phyloP scores from a whole-genome alignment of 1,140 invertebrate genomes.

The Akabosia matsudoensis region DNA sequence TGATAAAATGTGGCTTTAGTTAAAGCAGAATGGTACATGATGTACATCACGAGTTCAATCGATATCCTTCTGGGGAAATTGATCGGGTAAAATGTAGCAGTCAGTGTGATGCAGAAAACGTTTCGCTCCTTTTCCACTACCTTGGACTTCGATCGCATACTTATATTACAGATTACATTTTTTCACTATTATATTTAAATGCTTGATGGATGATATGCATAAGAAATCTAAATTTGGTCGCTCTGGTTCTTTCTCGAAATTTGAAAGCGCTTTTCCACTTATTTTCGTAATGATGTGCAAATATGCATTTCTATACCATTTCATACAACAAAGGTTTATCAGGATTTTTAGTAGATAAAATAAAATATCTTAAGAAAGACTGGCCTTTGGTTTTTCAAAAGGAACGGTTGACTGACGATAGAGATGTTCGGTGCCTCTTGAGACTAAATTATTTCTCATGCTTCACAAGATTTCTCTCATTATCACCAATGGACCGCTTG shows the following conservation, averaged over 20 bases:
- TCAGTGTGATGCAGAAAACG: background rate
- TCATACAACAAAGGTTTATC: too few species aligned
- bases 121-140: background rate
- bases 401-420: too few species aligned
- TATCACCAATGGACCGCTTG: background rate
- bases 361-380: too few species aligned
- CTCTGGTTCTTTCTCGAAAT: too few species aligned
- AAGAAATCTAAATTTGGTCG: too few species aligned
- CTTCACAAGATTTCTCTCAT: background rate
- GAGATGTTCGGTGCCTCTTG: too few species aligned
- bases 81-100: background rate
- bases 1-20: too few species aligned
- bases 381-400: too few species aligned
- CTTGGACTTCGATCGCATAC: background rate
- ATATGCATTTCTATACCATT: too few species aligned
- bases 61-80: background rate
- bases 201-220: background rate
- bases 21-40: too few species aligned
- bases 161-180: background rate
- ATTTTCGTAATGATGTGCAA: background rate
- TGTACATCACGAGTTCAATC: too few species aligned
- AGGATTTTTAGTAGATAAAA: too few species aligned
- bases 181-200: background rate
- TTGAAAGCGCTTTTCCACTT: background rate
- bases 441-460: background rate